Conservation (phyloP, 2,888 invertebrate species). For the Agrilus mali region DNA sequence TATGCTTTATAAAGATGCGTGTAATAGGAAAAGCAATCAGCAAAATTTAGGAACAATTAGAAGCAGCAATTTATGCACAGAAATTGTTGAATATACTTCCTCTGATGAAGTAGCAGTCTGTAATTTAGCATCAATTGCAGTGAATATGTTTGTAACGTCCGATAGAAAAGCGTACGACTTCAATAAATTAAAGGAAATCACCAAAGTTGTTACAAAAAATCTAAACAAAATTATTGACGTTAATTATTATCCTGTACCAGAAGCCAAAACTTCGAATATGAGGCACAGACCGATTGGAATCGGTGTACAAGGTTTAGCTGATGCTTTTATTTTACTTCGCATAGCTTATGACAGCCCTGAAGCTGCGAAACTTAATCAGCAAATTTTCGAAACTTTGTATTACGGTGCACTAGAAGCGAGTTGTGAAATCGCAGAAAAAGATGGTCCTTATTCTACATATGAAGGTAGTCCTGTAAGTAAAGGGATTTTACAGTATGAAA, state of each 20-base stretch:
- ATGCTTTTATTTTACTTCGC: conserved; percentile 89
- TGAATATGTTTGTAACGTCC: conserved; percentile 82
- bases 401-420: conserved; percentile 94
- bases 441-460: conserved; percentile 86
- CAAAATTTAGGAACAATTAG: conserved; percentile 97
- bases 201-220: conserved; percentile 81
- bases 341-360: conserved; percentile 83
- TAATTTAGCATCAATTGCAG: conserved; percentile 92
- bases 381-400: conserved; percentile 97
- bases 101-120: conserved; percentile 94
- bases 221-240: conserved; percentile 95
- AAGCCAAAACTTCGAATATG: conserved; percentile 78
- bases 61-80: conserved; percentile 95
- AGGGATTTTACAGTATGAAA: conserved; percentile 92
- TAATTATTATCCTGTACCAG: conserved; percentile 88
- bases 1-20: conserved; percentile 93
- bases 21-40: conserved; percentile 95
- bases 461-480: conserved; percentile 85
- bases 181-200: conserved; percentile 68
- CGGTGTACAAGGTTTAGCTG: conserved; percentile 95
- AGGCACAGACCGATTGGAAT: conserved; percentile 80
- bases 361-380: conserved; percentile 76
- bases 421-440: conserved; percentile 77
- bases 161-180: conserved; percentile 76
- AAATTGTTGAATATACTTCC: conserved; percentile 90